Conservation (phyloP, 1,140 invertebrate genomes). For the Caenorhabditis brenneri region DNA sequence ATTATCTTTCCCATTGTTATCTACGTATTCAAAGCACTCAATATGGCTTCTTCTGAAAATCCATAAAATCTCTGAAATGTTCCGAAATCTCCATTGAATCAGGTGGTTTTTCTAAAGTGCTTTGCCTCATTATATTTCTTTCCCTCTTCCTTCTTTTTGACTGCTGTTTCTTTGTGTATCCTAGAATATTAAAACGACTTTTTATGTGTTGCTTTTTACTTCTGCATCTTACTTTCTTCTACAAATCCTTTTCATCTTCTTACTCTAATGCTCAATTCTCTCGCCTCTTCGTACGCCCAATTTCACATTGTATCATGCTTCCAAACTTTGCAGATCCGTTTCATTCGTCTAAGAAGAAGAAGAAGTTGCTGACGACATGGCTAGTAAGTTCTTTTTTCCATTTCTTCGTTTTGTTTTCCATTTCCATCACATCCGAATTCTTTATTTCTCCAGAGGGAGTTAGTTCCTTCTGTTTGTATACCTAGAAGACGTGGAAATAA, state of each 20-base stretch:
- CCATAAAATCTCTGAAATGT: not conserved
- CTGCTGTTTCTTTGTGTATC: conserved; percentile 18
- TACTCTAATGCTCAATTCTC: not conserved
- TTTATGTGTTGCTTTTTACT: not conserved
- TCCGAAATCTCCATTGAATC: not conserved
- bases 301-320: conserved; percentile 38
- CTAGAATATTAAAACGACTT: conserved; percentile 41
- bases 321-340: conserved; percentile 24
- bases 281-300: conserved; percentile 20
- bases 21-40: too few relatives aligned
- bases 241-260: not conserved
- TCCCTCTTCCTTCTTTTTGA: not conserved
- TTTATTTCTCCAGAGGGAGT: conserved; percentile 18
- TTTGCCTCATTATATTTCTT: not conserved
- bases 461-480: not conserved
- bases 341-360: not conserved
- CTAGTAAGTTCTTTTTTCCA: conserved; percentile 14
- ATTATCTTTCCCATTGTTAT: not conserved
- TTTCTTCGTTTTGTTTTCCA: not conserved
- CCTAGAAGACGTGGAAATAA: not conserved
- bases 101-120: not conserved
- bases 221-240: not conserved
- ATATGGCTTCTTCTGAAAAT: not conserved
- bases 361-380: not conserved
- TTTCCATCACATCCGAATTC: not conserved